Evolutionary conservation across 1,140 invertebrate species (phyloP), one percentile per base, ranked within the genome.

Genomic region (Battus philenor): DNA sequence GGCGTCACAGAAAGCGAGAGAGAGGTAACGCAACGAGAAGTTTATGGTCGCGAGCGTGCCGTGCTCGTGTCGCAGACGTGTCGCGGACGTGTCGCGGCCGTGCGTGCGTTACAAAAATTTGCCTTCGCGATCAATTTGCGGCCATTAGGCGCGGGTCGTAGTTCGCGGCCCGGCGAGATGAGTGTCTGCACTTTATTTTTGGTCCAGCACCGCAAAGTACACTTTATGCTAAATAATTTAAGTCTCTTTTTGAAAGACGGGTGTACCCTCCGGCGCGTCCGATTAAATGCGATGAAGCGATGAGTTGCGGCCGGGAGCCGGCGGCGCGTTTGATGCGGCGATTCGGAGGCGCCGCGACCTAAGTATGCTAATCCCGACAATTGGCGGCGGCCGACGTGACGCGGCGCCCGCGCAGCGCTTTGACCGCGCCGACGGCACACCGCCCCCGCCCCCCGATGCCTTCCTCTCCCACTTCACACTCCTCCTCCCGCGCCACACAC

Each of bases 331-430:
- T 77, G 64, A 74, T 50, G 52, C 33, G 36, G 44, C 41, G 47
- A 29, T 69, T 66, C 41, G 60, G 58, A 67, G 57, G 70, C 61
- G 65, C 63, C 55, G 61, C 33, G 46, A 32, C 30, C 47, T 51
- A 60, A 61, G 53, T 73, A 75, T 78, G 68, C 66, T 74, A 74
- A 74, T 77, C 68, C 47, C 44, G 55, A 54, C 63, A 74, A 77
- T 77, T 77, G 73, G 54, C 47, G 54, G 31, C 51, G 36, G 34
- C 12, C 30, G 34, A 27, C 20, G 45, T 39, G 24, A 26, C 31
- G 29, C 32, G 34, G 22, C 34, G 27, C 17, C 15, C 16, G 34
- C 26, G 31, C 15, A 27, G 38, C 46, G 41, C n/a, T n/a, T n/a
- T n/a, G n/a, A n/a, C n/a, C n/a, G n/a, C n/a, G n/a, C n/a, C n/a